A percentile compares a stretch with the other conserved stretches of the same genome.
Evolutionary conservation across 2,113 vertebrate genomes (phyloP).

Genomic region (Ochotona princeps): DNA sequence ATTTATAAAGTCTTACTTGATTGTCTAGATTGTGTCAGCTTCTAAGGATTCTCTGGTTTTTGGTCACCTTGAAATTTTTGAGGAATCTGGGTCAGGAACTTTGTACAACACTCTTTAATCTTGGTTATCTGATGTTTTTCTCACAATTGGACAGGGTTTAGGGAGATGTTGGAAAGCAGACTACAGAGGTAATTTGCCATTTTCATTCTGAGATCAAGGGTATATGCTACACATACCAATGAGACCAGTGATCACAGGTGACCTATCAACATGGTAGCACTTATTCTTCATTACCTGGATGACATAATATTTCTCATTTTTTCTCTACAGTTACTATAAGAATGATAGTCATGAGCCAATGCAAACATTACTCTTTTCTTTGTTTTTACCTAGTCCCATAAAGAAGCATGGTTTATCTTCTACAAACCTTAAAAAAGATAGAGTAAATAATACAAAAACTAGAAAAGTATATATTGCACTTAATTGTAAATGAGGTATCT

Average conservation of each 20-base stretch:
- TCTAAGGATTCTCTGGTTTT: neutral
- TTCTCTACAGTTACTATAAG: slow-evolving; percentile 26
- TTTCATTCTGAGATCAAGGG: neutral
- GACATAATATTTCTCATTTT: neutral
- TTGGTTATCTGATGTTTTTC: neutral
- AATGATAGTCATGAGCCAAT: neutral
- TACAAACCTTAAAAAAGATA: slow-evolving; percentile 6
- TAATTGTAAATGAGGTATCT: neutral
- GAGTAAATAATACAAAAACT: slow-evolving; percentile 27
- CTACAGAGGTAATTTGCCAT: neutral
- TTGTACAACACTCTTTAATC: neutral
- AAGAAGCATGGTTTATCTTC: slow-evolving; percentile 16
- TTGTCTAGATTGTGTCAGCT: neutral
- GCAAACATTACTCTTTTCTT: neutral
- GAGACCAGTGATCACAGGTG: neutral
- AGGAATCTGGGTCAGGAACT: neutral
- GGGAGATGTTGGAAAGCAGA: neutral
- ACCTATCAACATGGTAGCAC: neutral
- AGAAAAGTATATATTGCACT: neutral
- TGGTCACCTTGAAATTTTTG: neutral
- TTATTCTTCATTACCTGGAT: neutral
- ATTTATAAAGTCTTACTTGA: neutral
- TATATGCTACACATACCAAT: neutral
- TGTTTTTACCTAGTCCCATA: neutral
- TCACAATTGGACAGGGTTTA: neutral